Percentiles rank a stretch among this genome's conserved stretches.
Evolutionary conservation across 2,113 vertebrate genomes (phyloP).

Genomic region (Tautogolabrus adspersus): DNA sequence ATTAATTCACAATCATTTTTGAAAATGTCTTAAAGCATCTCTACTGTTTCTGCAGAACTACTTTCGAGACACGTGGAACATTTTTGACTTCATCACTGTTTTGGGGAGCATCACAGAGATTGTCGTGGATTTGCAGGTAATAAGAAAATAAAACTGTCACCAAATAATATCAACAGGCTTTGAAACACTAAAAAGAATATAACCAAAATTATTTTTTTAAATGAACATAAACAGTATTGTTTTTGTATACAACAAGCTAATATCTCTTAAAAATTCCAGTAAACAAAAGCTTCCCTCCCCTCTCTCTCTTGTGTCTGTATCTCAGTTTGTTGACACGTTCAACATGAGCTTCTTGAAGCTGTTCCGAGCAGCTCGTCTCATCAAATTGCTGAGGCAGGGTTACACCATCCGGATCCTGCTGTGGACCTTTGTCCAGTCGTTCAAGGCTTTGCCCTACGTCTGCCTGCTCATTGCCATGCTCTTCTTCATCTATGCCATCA

Average conservation of each 20-base stretch:
- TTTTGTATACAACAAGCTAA: background rate
- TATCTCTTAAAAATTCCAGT: background rate
- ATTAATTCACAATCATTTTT: background rate
- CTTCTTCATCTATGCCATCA: constrained; percentile 99
- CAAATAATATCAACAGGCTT: background rate
- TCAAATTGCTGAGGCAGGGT: constrained; percentile 96
- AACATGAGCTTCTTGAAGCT: constrained; percentile 99
- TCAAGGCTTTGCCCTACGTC: constrained; percentile 98
- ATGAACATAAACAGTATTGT: background rate
- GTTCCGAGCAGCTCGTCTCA: constrained; percentile 97
- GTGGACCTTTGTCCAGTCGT: constrained; percentile 98
- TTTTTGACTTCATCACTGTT: constrained; percentile 99
- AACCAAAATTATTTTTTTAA: too few relatives aligned
- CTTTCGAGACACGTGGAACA: constrained; percentile 98
- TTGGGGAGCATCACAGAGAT: constrained; percentile 98
- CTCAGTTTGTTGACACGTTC: constrained; percentile 87
- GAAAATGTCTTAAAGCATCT: background rate
- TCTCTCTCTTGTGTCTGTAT: constrained; percentile 3
- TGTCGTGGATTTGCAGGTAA: constrained; percentile 87
- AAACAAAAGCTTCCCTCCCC: background rate
- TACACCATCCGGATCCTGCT: constrained; percentile 98
- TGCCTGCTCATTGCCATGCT: constrained; percentile 99
- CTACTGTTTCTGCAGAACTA: constrained; percentile 89
- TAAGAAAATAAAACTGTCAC: background rate
- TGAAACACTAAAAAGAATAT: background rate